Conservation (phyloP, 2,113 vertebrate genomes). For the Recurvirostra avosetta region DNA sequence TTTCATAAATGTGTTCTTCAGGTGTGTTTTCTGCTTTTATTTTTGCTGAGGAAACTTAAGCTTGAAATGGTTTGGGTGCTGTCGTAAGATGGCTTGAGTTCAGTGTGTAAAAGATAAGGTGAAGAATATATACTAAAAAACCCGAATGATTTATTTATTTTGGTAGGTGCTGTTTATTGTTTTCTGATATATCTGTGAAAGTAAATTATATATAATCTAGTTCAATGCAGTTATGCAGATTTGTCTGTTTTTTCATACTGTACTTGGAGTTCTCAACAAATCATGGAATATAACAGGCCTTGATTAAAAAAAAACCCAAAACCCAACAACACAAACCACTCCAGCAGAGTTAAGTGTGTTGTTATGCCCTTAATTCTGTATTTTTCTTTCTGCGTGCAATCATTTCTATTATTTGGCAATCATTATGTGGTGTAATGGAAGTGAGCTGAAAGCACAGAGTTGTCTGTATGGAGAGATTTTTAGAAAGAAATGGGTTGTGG, state of each 20-base stretch:
- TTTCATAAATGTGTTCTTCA: background rate
- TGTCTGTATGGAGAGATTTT: slow-evolving; percentile 20
- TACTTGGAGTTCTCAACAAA: background rate
- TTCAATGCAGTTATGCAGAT: background rate
- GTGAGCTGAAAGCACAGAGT: background rate
- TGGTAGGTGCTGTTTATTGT: background rate
- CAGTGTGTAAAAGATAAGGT: background rate
- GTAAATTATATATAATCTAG: background rate
- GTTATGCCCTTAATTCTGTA: slow-evolving; percentile 28
- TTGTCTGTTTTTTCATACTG: background rate
- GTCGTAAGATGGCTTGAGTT: background rate
- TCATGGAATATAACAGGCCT: background rate
- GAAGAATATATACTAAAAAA: background rate
- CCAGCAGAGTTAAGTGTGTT: slow-evolving; percentile 33
- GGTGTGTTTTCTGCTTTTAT: background rate
- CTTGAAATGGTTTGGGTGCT: background rate
- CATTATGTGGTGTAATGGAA: slow-evolving; percentile 8
- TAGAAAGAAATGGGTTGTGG: slow-evolving; percentile 12
- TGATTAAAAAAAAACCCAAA: background rate
- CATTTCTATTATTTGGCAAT: slow-evolving; percentile 38
- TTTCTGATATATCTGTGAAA: background rate
- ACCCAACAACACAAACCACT: background rate
- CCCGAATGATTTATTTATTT: background rate
- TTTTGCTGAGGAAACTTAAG: background rate
- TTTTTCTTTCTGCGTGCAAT: slow-evolving; percentile 11